phyloP scores from a whole-genome alignment of 64 coral and sea anemone species.

The Montipora efflorescens region DNA sequence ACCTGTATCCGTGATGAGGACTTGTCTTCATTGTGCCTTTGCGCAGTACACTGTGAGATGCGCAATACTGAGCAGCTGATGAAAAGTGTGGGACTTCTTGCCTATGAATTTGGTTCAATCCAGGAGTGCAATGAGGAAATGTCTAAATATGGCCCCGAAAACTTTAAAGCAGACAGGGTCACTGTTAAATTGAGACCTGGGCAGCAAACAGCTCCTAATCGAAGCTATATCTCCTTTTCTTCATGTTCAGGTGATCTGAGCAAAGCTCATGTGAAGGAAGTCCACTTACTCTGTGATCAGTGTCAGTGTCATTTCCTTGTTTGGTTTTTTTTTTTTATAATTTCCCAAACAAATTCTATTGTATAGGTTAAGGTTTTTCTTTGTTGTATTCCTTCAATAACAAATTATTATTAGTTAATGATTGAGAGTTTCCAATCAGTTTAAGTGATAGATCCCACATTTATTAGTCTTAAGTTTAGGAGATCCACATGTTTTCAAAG shows the following conservation, averaged over 20 bases:
- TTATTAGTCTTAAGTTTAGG: background rate
- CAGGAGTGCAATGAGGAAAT: background rate
- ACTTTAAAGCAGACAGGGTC: slow-evolving; percentile 44
- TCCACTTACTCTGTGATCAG: background rate
- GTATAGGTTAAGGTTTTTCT: too few relatives aligned
- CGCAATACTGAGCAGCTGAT: slow-evolving; percentile 1
- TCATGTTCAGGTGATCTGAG: slow-evolving; percentile 40
- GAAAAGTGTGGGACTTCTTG: slow-evolving; percentile 24
- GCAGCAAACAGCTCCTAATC: background rate
- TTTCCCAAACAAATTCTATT: background rate
- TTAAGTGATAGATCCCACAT: too few relatives aligned
- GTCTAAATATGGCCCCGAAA: slow-evolving; percentile 21
- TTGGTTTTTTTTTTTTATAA: background rate
- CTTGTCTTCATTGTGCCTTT: slow-evolving; percentile 19
- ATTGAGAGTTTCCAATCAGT: too few relatives aligned
- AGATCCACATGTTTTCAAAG: background rate
- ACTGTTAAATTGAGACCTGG: background rate
- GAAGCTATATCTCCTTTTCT: slow-evolving; percentile 22
- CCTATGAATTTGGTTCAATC: slow-evolving; percentile 50
- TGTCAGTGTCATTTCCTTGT: background rate
- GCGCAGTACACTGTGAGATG: slow-evolving; percentile 58
- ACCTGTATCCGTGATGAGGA: slow-evolving; percentile 29
- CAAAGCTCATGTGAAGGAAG: background rate
- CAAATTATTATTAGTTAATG: too few relatives aligned
- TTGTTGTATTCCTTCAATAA: too few relatives aligned